Conservation (phyloP, 2,888 invertebrate species). For the Phortica magna region DNA sequence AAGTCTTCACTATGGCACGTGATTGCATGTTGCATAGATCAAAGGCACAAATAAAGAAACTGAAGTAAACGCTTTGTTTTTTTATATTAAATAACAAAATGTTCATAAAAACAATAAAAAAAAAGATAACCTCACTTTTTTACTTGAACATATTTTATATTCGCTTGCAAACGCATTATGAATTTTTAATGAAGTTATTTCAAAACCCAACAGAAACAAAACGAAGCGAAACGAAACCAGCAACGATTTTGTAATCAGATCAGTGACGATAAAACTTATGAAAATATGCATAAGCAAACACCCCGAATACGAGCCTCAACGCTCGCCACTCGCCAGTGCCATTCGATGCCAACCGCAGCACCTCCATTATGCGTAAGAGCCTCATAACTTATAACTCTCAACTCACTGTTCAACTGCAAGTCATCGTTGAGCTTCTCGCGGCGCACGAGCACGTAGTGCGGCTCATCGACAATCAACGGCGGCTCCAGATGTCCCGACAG, state of each 20-base stretch:
- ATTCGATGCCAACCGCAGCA: too few relatives aligned
- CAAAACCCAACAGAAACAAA: constrained; percentile 29
- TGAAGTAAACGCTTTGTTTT: too few relatives aligned
- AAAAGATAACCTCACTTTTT: neutral
- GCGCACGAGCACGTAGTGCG: constrained; percentile 72
- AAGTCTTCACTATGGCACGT: constrained; percentile 23
- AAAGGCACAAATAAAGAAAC: constrained; percentile 6
- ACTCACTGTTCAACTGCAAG: constrained; percentile 60
- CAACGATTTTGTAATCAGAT: constrained; percentile 12
- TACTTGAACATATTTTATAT: neutral
- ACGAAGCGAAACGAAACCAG: neutral
- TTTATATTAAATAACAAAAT: neutral
- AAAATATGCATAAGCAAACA: neutral
- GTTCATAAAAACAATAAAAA: constrained; percentile 18
- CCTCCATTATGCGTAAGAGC: too few relatives aligned
- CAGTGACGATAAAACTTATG: constrained; percentile 26
- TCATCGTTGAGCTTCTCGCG: constrained; percentile 62
- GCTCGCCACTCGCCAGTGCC: too few relatives aligned
- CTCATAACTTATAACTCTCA: constrained; percentile 11
- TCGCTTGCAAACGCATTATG: constrained; percentile 44
- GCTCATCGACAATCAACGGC: constrained; percentile 75
- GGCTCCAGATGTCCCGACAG: constrained; percentile 74
- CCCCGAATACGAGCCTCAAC: too few relatives aligned
- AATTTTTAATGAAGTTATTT: constrained; percentile 51
- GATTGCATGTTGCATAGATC: constrained; percentile 8